Conservation (phyloP, 2,888 invertebrate species). For the Lathronympha strigana region DNA sequence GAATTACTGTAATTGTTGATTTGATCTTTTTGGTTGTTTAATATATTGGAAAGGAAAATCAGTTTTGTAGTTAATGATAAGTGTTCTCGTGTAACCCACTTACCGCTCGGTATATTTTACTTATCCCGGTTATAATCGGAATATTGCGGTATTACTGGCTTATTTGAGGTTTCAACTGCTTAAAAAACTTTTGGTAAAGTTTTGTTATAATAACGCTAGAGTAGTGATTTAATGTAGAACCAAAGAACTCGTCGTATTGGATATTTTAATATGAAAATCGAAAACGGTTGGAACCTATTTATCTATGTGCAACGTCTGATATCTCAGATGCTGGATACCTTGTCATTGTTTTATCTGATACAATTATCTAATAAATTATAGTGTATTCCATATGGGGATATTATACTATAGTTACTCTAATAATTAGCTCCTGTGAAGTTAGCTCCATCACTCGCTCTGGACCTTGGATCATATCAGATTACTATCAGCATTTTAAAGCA, state of each 20-base stretch:
- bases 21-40: constrained; percentile 12
- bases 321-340: constrained; percentile 9
- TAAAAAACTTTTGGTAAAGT: constrained; percentile 48
- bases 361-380: background rate
- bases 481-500: constrained; percentile 27
- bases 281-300: constrained; percentile 52
- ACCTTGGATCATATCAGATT: constrained; percentile 23
- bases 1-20: constrained; percentile 19
- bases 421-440: background rate
- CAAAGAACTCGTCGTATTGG: constrained; percentile 54
- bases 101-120: constrained; percentile 19
- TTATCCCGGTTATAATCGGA: constrained; percentile 3
- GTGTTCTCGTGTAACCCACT: constrained; percentile 21
- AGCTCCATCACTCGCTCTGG: constrained; percentile 1
- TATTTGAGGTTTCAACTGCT: constrained; percentile 46
- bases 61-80: background rate
- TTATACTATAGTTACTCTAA: constrained; percentile 5
- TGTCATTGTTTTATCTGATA: background rate
- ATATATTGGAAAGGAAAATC: constrained; percentile 5
- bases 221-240: constrained; percentile 54
- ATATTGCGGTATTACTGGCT: constrained; percentile 3
- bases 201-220: constrained; percentile 52
- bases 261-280: constrained; percentile 46
- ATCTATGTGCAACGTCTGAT: constrained; percentile 44
- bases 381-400: too few species aligned